phyloP scores from a whole-genome alignment of 2,888 invertebrate genomes.

The Polyommatus icarus region DNA sequence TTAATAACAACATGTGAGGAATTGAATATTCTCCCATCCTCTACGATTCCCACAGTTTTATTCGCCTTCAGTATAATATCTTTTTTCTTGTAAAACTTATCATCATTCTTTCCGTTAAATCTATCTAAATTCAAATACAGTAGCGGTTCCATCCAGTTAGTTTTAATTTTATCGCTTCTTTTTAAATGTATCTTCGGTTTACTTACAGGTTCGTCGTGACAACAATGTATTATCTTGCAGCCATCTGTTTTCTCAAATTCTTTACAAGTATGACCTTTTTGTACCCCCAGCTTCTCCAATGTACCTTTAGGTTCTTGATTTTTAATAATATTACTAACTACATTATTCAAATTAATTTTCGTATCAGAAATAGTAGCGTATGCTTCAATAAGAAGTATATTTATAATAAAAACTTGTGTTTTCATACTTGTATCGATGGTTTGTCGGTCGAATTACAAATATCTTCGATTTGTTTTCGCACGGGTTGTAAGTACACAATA shows the following conservation, averaged over 20 bases:
- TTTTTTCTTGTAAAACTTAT: not conserved
- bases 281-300: not conserved
- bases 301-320: not conserved
- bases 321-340: not conserved
- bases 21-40: not conserved
- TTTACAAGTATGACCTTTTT: not conserved
- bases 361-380: not conserved
- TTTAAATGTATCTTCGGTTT: constrained; percentile 5
- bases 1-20: not conserved
- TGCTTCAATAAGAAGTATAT: not conserved
- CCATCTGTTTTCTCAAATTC: not conserved
- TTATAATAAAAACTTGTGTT: not conserved
- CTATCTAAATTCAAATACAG: not conserved
- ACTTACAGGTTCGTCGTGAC: not conserved
- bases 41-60: not conserved
- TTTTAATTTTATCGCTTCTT: not conserved
- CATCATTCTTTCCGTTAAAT: not conserved
- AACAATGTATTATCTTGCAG: not conserved
- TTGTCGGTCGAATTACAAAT: not conserved
- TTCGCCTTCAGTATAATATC: not conserved
- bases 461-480: not conserved
- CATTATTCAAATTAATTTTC: not conserved
- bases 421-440: not conserved
- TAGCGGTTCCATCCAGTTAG: not conserved
- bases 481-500: not conserved